A percentile compares a stretch with the other conserved stretches of the same genome.
These are phyloP conservation scores for Otus sunia DNA, from an alignment of 2,113 vertebrate genomes.

Conservation along the genomic window DNA sequence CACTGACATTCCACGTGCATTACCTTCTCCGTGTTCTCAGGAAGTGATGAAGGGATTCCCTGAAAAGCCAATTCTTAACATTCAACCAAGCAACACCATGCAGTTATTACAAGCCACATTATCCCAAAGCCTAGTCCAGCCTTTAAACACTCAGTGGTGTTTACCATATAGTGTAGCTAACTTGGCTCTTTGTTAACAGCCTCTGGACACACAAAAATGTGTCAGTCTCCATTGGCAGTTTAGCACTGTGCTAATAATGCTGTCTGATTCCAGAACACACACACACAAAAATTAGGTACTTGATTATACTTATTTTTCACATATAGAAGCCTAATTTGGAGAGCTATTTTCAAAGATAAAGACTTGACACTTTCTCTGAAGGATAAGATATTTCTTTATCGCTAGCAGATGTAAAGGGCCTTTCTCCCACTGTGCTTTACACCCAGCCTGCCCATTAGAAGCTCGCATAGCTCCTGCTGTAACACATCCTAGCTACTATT, in stretches of 20 bases:
- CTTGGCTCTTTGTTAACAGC: neutral
- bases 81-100: fast-evolving
- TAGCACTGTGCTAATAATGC: neutral
- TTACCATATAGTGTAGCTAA: neutral
- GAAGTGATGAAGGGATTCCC: fast-evolving
- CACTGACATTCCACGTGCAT: fast-evolving
- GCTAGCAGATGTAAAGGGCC: neutral
- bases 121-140: neutral
- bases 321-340: neutral
- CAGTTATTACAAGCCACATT: neutral
- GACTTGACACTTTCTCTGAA: neutral
- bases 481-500: neutral
- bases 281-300: neutral
- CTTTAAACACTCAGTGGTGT: neutral
- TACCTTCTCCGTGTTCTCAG: fast-evolving
- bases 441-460: neutral
- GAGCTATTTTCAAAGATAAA: neutral
- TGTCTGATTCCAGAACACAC: neutral
- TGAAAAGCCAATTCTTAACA: neutral
- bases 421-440: neutral
- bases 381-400: neutral
- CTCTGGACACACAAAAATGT: fast-evolving
- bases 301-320: neutral
- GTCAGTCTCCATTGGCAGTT: neutral
- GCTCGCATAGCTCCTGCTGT: neutral